Conservation (phyloP, 2,888 invertebrate genomes). For the Dryadula phaetusa region DNA sequence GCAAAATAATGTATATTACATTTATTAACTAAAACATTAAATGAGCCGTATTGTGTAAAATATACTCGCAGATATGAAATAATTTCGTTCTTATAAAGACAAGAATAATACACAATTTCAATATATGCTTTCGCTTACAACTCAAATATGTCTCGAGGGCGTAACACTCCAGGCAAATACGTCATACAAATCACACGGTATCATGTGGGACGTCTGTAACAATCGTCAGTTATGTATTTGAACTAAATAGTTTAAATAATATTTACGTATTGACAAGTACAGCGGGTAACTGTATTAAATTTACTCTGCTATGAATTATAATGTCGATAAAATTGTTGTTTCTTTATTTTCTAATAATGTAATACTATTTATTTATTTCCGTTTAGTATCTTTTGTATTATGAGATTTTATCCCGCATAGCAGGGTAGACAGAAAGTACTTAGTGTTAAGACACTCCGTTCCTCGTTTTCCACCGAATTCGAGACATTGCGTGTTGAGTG, state of each 20-base stretch:
- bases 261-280: constrained; percentile 45
- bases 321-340: too few species aligned
- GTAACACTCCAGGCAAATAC: constrained; percentile 67
- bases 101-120: constrained; percentile 43
- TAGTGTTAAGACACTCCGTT: too few species aligned
- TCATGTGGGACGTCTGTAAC: constrained; percentile 70
- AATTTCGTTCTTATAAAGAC: constrained; percentile 6
- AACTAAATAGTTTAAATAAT: constrained; percentile 50
- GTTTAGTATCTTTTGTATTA: too few species aligned
- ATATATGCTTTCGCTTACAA: constrained; percentile 33
- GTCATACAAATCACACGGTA: constrained; percentile 78
- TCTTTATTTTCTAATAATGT: too few species aligned
- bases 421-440: too few species aligned
- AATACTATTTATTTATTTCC: too few species aligned
- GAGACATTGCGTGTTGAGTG: too few species aligned
- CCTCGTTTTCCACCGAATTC: too few species aligned
- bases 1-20: too few species aligned
- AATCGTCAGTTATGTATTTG: constrained; percentile 60
- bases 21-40: too few species aligned
- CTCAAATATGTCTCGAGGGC: constrained; percentile 64
- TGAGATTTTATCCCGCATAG: too few species aligned
- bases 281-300: constrained; percentile 36
- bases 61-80: neutral
- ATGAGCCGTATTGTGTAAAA: neutral
- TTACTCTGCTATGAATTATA: neutral